Evolutionary conservation across 1,140 invertebrate species (phyloP).

Genomic region (Zaprionus camerounensis): DNA sequence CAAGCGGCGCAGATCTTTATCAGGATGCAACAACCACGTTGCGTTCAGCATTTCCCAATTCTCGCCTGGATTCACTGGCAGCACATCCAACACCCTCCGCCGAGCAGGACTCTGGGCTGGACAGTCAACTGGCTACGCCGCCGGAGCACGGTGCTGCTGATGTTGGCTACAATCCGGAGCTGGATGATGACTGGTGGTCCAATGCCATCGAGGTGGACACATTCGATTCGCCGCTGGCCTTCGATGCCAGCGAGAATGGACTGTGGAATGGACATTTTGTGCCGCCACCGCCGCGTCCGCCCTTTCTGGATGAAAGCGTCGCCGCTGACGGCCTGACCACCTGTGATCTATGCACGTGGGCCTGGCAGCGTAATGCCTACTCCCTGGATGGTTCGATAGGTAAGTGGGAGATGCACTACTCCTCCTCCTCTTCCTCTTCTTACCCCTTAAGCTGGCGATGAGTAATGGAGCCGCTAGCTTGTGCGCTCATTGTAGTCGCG

Average conservation of each 20-base stretch:
- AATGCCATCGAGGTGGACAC: slow-evolving; percentile 84
- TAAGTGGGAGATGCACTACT: slow-evolving; percentile 44
- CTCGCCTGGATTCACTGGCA: slow-evolving; percentile 73
- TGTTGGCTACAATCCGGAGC: slow-evolving; percentile 59
- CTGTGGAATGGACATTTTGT: slow-evolving; percentile 88
- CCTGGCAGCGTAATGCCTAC: slow-evolving; percentile 84
- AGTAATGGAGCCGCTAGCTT: slow-evolving; percentile 18
- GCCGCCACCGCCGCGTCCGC: slow-evolving; percentile 88
- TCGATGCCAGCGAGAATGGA: slow-evolving; percentile 87
- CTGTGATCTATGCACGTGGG: slow-evolving; percentile 90
- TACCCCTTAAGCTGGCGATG: slow-evolving; percentile 11
- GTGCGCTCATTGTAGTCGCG: slow-evolving; percentile 27
- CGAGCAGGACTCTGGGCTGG: slow-evolving; percentile 21
- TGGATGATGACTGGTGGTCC: slow-evolving; percentile 81
- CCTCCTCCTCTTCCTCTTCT: background rate
- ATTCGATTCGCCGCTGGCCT: slow-evolving; percentile 85
- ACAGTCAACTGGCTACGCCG: slow-evolving; percentile 64
- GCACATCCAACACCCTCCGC: slow-evolving; percentile 33
- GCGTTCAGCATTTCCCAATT: slow-evolving; percentile 79
- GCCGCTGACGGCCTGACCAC: slow-evolving; percentile 88
- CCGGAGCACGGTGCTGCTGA: slow-evolving; percentile 18
- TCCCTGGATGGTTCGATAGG: slow-evolving; percentile 82
- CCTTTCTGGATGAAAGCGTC: slow-evolving; percentile 87
- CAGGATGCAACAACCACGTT: slow-evolving; percentile 74
- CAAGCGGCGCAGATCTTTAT: slow-evolving; percentile 63